Evolutionary conservation across 2,113 vertebrate species (phyloP), one percentile per base, ranked within the genome.

Genomic region (Alethe castanea): DNA sequence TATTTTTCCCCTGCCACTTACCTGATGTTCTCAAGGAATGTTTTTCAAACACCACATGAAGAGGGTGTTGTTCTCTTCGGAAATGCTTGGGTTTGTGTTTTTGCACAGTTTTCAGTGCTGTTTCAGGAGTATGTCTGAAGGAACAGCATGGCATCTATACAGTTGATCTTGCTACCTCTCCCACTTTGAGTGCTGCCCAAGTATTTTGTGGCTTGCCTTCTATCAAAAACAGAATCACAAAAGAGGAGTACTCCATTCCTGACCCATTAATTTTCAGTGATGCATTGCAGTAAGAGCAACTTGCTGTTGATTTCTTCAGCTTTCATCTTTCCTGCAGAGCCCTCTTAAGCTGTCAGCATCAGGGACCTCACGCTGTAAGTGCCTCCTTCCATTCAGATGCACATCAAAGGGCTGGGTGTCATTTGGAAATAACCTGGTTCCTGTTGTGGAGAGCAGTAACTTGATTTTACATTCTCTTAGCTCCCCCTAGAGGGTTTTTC

Each of bases 401-500:
- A 33, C 28, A 59, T 42, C 69, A 53, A 65, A 82, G 23, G 56
- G 36, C 59, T 73, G 29, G 2, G 3, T 19, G 14, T 52, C 3
- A 5, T 45, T 86, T 65, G 44, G 11, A 72, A 36, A 44, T 44
- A 67, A 80, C 14, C 19, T 4, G 19, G 45, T 40, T 64, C 12
- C 44, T 36, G 1, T 25, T 59, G 14, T 2, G 59, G 45, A 28
- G 54, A 52, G 19, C 11, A 40, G 35, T 52, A 50, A 8, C 33
- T 15, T 13, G 50, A 57, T 88, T 47, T 82, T 36, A 24, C 1
- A 6, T 86, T 72, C 59, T 19, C 33, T 33, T 65, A 94, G 97
- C 98, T 90, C 98, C 98, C 97, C 71, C 98, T 98, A 82, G 96
- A 92, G 97, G 57, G 35, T 5, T 85, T 90, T 48, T 29, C n/a